A percentile compares a stretch with the other conserved stretches of the same genome.
Evolutionary conservation across 2,113 vertebrate species (phyloP).

Genomic region (Synodontis membranacea): DNA sequence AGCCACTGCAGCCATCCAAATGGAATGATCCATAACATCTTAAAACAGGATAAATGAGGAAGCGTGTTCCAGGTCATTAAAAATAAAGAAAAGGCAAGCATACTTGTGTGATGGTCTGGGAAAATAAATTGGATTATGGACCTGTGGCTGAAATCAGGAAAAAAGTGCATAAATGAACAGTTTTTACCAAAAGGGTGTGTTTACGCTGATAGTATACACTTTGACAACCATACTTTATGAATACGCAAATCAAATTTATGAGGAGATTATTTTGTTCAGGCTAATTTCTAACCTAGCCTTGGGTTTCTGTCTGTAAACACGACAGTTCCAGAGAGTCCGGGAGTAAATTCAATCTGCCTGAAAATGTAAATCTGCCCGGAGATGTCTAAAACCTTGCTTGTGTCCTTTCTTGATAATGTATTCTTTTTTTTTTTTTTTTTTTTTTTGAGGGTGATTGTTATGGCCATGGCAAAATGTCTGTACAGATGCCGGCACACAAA

Average conservation of each 20-base stretch:
- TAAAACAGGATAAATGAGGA: background rate
- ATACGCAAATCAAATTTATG: background rate
- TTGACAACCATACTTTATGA: background rate
- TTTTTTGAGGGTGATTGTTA: too few species aligned
- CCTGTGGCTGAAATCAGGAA: background rate
- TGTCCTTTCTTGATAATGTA: background rate
- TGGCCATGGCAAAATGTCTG: background rate
- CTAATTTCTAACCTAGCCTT: background rate
- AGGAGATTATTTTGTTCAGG: background rate
- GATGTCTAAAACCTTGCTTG: background rate
- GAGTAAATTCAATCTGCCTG: background rate
- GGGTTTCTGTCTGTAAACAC: background rate
- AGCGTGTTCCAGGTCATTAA: too few species aligned
- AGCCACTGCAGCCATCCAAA: constrained; percentile 78
- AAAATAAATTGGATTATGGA: background rate
- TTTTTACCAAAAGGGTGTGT: background rate
- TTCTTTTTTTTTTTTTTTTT: background rate
- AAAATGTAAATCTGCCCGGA: background rate
- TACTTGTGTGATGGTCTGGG: background rate
- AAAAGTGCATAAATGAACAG: background rate
- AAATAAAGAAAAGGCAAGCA: background rate
- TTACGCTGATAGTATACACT: background rate
- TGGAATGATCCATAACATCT: constrained; percentile 83
- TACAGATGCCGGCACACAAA: background rate
- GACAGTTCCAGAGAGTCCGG: too few species aligned